Conservation (phyloP, 2,797 vertebrate species). For the Tragelaphus oryx region DNA sequence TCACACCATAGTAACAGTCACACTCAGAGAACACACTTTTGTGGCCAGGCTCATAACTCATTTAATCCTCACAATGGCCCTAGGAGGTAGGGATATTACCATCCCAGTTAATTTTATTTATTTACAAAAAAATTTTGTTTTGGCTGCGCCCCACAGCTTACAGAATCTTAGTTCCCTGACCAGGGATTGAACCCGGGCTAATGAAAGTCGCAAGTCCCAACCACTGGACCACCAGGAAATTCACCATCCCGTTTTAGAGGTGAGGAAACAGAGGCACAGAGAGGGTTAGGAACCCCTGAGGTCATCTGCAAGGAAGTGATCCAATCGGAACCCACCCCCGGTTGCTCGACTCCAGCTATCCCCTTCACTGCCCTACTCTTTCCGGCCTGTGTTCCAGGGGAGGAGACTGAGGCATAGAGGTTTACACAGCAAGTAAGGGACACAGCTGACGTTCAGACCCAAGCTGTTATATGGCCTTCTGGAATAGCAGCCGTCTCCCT, state of each 20-base stretch:
- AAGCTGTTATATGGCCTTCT: not conserved
- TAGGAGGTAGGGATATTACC: accelerated
- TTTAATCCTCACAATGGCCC: not conserved
- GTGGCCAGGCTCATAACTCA: not conserved
- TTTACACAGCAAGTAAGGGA: not conserved
- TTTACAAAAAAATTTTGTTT: not conserved
- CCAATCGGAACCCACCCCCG: not conserved
- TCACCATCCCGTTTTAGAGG: not conserved
- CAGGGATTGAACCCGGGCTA: not conserved
- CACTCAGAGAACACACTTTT: not conserved
- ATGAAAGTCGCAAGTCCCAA: not conserved
- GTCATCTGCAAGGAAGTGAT: too few relatives aligned
- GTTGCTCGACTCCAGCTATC: not conserved
- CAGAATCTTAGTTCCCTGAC: not conserved
- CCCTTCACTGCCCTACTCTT: not conserved
- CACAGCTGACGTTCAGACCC: not conserved
- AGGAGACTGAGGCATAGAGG: not conserved
- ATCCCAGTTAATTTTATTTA: not conserved
- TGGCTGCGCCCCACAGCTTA: accelerated
- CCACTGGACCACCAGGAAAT: not conserved
- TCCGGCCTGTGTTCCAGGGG: not conserved
- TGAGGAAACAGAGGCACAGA: not conserved
- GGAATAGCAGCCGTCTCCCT: not conserved
- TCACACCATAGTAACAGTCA: accelerated
- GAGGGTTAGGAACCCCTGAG: too few relatives aligned